These are phyloP conservation scores for Lycaena phlaeas DNA, from an alignment of 2,888 invertebrate genomes.

Conservation along the genomic window DNA sequence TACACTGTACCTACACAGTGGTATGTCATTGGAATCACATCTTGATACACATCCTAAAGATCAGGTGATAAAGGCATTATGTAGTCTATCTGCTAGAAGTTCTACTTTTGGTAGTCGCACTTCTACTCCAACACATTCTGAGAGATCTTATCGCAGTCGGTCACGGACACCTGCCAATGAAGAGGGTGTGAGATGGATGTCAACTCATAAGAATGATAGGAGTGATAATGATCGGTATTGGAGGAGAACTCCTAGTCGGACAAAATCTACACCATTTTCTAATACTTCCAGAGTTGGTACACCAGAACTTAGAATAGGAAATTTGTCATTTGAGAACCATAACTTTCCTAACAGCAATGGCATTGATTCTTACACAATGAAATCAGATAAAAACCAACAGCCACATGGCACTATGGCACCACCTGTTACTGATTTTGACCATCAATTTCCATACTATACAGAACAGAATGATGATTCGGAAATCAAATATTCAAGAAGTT, in stretches of 20 bases:
- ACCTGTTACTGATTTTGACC: conserved; percentile 47
- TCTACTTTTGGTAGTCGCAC: conserved; percentile 51
- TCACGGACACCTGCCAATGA: conserved; percentile 51
- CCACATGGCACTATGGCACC: conserved; percentile 33
- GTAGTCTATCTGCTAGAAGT: conserved; percentile 58
- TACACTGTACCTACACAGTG: conserved; percentile 86
- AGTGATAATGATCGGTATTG: conserved; percentile 59
- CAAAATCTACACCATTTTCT: conserved; percentile 36
- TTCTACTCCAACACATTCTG: conserved; percentile 50
- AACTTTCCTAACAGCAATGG: conserved; percentile 24
- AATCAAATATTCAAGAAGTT: conserved; percentile 57
- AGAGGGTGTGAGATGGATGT: conserved; percentile 43
- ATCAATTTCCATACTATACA: conserved; percentile 43
- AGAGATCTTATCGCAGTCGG: conserved; percentile 54
- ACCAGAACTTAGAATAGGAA: conserved; percentile 42
- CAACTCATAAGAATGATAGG: conserved; percentile 34
- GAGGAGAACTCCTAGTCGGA: conserved; percentile 52
- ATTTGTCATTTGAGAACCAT: conserved; percentile 46
- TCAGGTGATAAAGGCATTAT: conserved; percentile 87
- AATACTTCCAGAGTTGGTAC: conserved; percentile 39
- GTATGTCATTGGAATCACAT: conserved; percentile 85
- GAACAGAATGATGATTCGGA: conserved; percentile 56
- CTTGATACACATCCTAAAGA: conserved; percentile 91
- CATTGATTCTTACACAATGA: conserved; percentile 37
- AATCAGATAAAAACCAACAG: conserved; percentile 47